phyloP scores from a whole-genome alignment of 1,140 invertebrate genomes.

The Apocrypta bakeri region DNA sequence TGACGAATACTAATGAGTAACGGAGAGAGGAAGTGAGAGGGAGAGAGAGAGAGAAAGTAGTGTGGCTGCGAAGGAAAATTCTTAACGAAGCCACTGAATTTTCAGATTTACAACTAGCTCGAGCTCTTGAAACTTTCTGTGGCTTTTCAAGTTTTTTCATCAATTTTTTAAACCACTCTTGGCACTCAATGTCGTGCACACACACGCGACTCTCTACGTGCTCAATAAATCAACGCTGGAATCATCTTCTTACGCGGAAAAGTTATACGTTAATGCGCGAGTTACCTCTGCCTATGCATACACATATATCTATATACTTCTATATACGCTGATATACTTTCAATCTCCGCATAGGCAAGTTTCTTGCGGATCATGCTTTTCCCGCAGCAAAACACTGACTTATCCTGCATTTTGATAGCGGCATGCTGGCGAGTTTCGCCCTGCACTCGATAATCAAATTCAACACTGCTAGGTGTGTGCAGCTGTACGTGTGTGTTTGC shows the following conservation, averaged over 20 bases:
- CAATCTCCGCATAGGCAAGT: neutral
- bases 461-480: too few relatives aligned
- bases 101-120: neutral
- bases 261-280: neutral
- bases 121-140: neutral
- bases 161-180: neutral
- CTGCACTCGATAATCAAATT: neutral
- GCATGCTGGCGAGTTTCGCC: too few relatives aligned
- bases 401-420: neutral
- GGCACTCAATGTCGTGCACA: neutral
- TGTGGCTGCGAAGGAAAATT: neutral
- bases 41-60: neutral
- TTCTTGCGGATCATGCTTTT: neutral
- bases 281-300: neutral
- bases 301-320: neutral
- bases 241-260: neutral
- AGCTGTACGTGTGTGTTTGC: too few relatives aligned
- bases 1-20: constrained; percentile 32
- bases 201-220: too few relatives aligned
- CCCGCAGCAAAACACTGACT: neutral
- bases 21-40: too few relatives aligned
- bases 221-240: constrained; percentile 2
- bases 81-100: constrained; percentile 16
- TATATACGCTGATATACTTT: neutral
- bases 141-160: constrained; percentile 17